Conservation (phyloP, 2,888 invertebrate species). For the Polyommatus iphigenia region DNA sequence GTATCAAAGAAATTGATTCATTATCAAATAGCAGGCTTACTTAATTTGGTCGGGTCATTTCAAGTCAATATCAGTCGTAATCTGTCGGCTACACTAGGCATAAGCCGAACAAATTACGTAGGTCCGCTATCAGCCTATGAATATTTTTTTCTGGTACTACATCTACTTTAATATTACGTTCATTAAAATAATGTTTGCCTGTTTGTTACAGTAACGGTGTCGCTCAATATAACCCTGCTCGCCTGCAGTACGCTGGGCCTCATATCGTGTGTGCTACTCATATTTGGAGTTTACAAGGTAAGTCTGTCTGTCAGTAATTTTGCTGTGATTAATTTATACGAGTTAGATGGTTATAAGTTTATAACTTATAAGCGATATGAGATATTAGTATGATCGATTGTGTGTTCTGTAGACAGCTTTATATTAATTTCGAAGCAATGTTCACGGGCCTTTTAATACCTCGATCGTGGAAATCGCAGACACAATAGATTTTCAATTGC, state of each 20-base stretch:
- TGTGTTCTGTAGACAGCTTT: no score
- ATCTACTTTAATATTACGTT: background rate
- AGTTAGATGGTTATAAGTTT: no score
- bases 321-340: no score
- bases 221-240: conserved; percentile 84
- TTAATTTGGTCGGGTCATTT: background rate
- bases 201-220: conserved; percentile 84
- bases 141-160: background rate
- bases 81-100: background rate
- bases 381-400: no score
- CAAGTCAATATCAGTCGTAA: background rate
- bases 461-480: no score
- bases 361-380: no score
- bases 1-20: no score
- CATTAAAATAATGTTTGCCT: background rate
- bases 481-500: no score
- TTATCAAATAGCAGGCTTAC: no score
- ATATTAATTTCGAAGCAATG: no score
- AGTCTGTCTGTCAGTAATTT: no score
- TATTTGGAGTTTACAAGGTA: conserved; percentile 85
- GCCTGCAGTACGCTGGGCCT: conserved; percentile 85
- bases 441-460: no score
- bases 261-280: conserved; percentile 82
- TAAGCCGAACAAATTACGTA: background rate
- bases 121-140: background rate